These are phyloP conservation scores for Mycalesis mineus DNA, from an alignment of 2,888 invertebrate genomes.

Conservation along the genomic window DNA sequence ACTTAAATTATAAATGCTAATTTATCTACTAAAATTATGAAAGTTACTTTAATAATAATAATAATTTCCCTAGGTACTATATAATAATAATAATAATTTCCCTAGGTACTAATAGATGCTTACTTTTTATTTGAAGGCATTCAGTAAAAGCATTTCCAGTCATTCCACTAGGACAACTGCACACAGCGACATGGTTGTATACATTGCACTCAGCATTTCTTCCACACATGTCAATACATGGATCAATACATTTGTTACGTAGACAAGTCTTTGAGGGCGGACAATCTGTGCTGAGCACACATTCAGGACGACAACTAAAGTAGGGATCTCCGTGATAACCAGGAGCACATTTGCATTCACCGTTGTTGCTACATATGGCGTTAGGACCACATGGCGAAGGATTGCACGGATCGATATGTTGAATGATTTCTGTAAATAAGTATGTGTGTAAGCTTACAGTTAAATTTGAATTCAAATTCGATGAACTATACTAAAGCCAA, in stretches of 20 bases:
- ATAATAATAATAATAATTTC: no score
- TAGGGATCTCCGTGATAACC: conserved; percentile 89
- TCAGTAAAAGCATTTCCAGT: conserved; percentile 84
- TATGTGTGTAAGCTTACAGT: neutral
- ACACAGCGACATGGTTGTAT: conserved; percentile 83
- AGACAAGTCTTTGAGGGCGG: conserved; percentile 86
- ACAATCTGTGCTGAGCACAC: conserved; percentile 88
- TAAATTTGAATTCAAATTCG: no score
- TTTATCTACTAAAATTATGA: neutral
- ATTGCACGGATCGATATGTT: conserved; percentile 81
- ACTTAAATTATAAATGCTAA: no score
- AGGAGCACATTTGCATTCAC: conserved; percentile 85
- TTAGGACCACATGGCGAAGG: conserved; percentile 89
- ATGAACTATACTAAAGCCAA: no score
- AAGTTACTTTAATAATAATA: no score
- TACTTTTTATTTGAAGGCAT: conserved; percentile 80
- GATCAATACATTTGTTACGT: conserved; percentile 88
- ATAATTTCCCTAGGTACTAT: no score
- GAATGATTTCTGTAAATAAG: conserved; percentile 49
- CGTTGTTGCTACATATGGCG: conserved; percentile 84
- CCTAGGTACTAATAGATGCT: no score
- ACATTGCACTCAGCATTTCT: conserved; percentile 86
- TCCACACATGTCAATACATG: conserved; percentile 90
- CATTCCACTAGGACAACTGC: conserved; percentile 80
- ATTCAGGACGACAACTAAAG: conserved; percentile 88